Base-by-base conservation (phyloP, 35 echinoderm and acorn worm species). In the Stichopus chloronotus region DNA sequence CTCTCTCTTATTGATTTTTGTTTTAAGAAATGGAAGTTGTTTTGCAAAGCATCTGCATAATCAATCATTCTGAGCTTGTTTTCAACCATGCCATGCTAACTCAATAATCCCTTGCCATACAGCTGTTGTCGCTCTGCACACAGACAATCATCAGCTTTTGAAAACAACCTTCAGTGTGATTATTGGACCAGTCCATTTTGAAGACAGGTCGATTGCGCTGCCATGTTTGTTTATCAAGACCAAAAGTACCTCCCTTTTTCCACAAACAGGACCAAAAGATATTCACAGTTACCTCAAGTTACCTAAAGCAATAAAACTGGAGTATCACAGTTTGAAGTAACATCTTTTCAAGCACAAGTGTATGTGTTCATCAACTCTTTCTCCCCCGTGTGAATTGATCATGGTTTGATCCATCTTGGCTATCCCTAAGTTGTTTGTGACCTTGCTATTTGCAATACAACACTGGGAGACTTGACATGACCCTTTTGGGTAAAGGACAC, bases 361-460 rank as follows among this genome's bases (percentile, higher is more conserved):
- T 3, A 43, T 11, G 52, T 85, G 82, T 56, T 12, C 53, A 85
- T 30, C 22, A 57, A 57, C 56, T 85, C 13, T 7, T 58, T 25
- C 9, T 25, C 52, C 82, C 53, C 52, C 56, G 7, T 57, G 52
- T 25, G 0, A 58, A 43, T 43, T 43, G 30, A 3, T 53, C 12
- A 63, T 89, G 87, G 87, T 52, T 89, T 23, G 57, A 9, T 60
- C 87, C 87, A 71, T 7, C 22, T 57, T 58, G 11, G 57, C 61
- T 88, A 80, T 88, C 30, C 25, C 60, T 89, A 52, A 89, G 87
- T 89, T 89, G 87, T 89, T 89, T 89, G 87, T 89, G 87, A 85
- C 82, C 87, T 74, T 89, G 87, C 59, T 63, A 71, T 65, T 43
- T 89, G 65, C 87, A 89, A 71, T 65, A 71, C 59, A 71, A 71